Evolutionary conservation across 92 coral and sea anemone species (phyloP).

Genomic region (Palythoa grandis): DNA sequence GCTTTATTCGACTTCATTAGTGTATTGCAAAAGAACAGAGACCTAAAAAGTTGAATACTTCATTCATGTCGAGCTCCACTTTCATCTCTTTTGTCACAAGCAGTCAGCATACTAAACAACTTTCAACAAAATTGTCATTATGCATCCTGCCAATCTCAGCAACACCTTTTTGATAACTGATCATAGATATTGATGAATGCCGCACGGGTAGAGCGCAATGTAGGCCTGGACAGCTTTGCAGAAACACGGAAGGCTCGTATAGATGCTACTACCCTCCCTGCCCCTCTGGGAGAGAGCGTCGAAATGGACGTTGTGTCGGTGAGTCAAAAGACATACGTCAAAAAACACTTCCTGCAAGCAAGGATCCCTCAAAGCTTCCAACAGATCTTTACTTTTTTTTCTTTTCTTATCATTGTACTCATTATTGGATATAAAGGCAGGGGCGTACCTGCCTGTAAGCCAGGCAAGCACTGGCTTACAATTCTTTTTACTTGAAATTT

Average conservation of each 20-base stretch:
- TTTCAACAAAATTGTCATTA: not conserved
- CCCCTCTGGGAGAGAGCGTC: conserved; percentile 4
- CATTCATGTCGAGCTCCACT: not conserved
- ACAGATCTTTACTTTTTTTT: not conserved
- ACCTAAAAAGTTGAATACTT: not conserved
- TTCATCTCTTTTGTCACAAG: not conserved
- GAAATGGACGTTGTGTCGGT: conserved; percentile 7
- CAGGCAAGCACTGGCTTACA: no score
- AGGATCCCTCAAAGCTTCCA: not conserved
- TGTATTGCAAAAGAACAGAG: not conserved
- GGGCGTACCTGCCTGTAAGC: no score
- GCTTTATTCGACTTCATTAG: not conserved
- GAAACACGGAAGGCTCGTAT: conserved; percentile 6
- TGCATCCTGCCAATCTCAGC: not conserved
- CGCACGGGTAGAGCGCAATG: conserved; percentile 4
- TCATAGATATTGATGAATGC: not conserved
- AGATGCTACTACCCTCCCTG: conserved; percentile 15
- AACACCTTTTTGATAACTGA: not conserved
- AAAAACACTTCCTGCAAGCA: not conserved
- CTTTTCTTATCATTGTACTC: no score
- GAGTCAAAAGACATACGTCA: not conserved
- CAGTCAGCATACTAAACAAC: not conserved
- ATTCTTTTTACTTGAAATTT: no score
- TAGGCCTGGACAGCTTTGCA: not conserved
- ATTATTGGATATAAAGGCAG: no score